Evolutionary conservation across 2,888 invertebrate species (phyloP).

Genomic region (Ichneumoninae sp.): DNA sequence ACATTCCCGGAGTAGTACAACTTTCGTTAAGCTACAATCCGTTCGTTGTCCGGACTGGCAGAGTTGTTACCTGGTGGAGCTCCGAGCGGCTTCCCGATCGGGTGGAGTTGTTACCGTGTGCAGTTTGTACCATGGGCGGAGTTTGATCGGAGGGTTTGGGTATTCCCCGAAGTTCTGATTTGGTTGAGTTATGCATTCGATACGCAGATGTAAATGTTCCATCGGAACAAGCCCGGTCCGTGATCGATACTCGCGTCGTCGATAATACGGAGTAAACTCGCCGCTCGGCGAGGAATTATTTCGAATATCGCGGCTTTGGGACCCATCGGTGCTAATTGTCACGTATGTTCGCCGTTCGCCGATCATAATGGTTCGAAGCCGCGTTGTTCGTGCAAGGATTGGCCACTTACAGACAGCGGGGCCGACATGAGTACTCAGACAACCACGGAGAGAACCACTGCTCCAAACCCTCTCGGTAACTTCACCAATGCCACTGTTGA

Average conservation of each 20-base stretch:
- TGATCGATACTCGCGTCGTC: slow-evolving; percentile 14
- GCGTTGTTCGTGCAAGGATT: slow-evolving; percentile 51
- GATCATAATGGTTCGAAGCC: slow-evolving; percentile 50
- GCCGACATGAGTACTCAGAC: slow-evolving; percentile 43
- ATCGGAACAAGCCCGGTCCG: background rate
- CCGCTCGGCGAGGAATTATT: slow-evolving; percentile 1
- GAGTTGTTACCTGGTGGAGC: background rate
- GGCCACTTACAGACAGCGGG: slow-evolving; percentile 44
- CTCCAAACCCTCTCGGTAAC: slow-evolving; percentile 22
- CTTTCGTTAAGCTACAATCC: background rate
- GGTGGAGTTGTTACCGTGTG: background rate
- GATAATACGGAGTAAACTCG: slow-evolving; percentile 14
- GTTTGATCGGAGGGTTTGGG: background rate
- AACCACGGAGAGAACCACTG: slow-evolving; percentile 45
- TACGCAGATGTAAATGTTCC: background rate
- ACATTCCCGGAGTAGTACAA: background rate
- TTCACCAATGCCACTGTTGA: slow-evolving; percentile 8
- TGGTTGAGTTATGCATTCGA: background rate
- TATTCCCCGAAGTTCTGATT: background rate
- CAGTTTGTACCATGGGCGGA: background rate
- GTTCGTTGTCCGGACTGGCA: background rate
- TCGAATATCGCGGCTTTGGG: slow-evolving; percentile 11
- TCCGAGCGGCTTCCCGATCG: background rate
- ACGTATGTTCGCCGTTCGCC: slow-evolving; percentile 42
- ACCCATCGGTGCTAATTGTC: slow-evolving; percentile 8